Conservation (phyloP, 2,888 invertebrate species). For the Troides oblongomaculatus region DNA sequence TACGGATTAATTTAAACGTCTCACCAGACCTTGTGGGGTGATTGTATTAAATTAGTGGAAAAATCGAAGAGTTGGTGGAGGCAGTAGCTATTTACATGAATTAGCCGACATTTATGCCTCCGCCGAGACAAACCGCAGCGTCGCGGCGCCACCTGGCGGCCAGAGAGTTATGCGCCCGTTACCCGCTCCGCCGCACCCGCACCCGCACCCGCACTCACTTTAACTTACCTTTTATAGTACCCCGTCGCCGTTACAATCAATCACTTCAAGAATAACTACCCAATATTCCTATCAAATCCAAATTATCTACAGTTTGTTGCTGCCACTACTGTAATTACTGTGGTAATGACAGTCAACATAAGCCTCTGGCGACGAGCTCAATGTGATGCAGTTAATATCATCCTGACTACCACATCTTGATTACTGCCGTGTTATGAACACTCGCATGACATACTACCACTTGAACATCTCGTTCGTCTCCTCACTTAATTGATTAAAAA, state of each 20-base stretch:
- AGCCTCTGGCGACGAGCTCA: too few species aligned
- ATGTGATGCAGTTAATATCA: too few species aligned
- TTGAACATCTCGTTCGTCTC: too few species aligned
- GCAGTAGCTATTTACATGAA: constrained; percentile 73
- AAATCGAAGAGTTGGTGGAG: constrained; percentile 52
- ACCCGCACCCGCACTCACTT: constrained; percentile 44
- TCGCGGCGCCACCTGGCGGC: constrained; percentile 64
- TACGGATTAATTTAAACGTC: constrained; percentile 2
- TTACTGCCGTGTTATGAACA: too few species aligned
- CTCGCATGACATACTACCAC: too few species aligned
- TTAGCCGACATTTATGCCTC: constrained; percentile 75
- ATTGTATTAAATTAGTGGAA: constrained; percentile 40
- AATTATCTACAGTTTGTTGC: neutral
- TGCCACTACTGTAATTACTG: neutral
- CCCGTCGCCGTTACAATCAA: constrained; percentile 21
- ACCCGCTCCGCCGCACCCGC: constrained; percentile 63
- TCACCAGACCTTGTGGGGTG: constrained; percentile 13
- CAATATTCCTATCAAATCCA: neutral
- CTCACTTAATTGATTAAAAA: too few species aligned
- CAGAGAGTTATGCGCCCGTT: constrained; percentile 75
- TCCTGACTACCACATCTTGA: too few species aligned
- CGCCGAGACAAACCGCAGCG: constrained; percentile 69
- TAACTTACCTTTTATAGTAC: constrained; percentile 35
- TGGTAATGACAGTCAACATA: too few species aligned
- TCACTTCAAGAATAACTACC: constrained; percentile 10